phyloP scores from a whole-genome alignment of 2,797 vertebrate species.

The Mormyrus hasselquistii region DNA sequence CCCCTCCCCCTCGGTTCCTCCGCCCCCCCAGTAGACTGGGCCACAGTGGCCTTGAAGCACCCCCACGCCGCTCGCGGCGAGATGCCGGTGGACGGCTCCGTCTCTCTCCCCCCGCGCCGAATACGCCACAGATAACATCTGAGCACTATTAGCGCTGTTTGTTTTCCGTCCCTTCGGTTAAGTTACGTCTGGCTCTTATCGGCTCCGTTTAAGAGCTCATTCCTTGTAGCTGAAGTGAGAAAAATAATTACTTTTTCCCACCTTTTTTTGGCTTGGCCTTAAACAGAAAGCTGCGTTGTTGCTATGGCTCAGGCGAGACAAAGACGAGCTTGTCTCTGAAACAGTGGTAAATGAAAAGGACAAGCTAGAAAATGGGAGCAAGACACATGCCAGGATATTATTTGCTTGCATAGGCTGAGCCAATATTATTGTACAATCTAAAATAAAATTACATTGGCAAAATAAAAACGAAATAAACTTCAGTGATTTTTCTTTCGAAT shows the following conservation, averaged over 20 bases:
- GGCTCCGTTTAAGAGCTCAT: constrained; percentile 26
- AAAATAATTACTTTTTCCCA: constrained; percentile 26
- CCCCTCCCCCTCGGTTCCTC: not conserved
- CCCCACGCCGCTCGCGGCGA: not conserved
- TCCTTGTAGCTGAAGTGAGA: constrained; percentile 22
- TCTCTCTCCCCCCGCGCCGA: not conserved
- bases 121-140: not conserved
- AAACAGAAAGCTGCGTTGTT: not conserved
- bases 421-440: not conserved
- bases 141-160: constrained; percentile 10
- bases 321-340: not conserved
- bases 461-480: not conserved
- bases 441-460: not conserved
- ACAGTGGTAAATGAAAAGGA: not conserved
- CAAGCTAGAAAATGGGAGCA: not conserved
- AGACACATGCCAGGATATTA: not conserved
- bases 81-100: not conserved
- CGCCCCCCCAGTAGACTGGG: not conserved
- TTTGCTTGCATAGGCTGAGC: not conserved
- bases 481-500: not conserved
- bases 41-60: not conserved
- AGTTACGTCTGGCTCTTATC: constrained; percentile 23
- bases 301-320: not conserved
- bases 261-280: not conserved
- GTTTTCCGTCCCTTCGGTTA: not conserved